A percentile compares a stretch with the other conserved stretches of the same genome.
Conservation (phyloP, 2,113 vertebrate species). For the Setophaga kirtlandii region DNA sequence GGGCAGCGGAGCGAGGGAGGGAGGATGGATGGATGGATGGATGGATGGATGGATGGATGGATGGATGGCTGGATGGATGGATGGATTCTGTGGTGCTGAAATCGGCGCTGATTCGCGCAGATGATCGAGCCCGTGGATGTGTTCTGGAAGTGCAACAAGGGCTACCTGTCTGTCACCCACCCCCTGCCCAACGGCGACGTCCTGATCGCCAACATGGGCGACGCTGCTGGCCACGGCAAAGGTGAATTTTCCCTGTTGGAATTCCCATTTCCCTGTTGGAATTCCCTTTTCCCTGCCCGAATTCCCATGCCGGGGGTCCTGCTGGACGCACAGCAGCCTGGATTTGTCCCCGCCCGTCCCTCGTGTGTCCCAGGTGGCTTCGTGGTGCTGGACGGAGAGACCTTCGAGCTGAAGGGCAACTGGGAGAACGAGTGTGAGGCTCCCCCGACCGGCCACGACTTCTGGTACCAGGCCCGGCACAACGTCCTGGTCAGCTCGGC, state of each 20-base stretch:
- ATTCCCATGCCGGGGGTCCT: neutral
- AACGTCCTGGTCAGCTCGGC: neutral
- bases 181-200: neutral
- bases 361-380: constrained; percentile 79
- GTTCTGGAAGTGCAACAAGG: constrained; percentile 50
- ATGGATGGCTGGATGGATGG: neutral
- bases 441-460: constrained; percentile 64
- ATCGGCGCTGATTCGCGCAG: neutral
- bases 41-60: neutral
- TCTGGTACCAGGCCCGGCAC: neutral
- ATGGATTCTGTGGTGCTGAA: neutral
- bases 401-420: constrained; percentile 86
- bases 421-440: constrained; percentile 83
- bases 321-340: fast-evolving
- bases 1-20: neutral
- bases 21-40: neutral
- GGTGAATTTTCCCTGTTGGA: neutral
- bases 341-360: neutral
- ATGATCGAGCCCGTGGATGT: neutral
- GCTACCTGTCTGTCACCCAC: neutral
- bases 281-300: neutral
- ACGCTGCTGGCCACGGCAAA: neutral
- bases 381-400: constrained; percentile 87
- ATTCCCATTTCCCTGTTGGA: neutral
- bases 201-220: neutral